These are phyloP conservation scores for Apoderus coryli DNA, from an alignment of 2,888 invertebrate genomes.

Conservation along the genomic window DNA sequence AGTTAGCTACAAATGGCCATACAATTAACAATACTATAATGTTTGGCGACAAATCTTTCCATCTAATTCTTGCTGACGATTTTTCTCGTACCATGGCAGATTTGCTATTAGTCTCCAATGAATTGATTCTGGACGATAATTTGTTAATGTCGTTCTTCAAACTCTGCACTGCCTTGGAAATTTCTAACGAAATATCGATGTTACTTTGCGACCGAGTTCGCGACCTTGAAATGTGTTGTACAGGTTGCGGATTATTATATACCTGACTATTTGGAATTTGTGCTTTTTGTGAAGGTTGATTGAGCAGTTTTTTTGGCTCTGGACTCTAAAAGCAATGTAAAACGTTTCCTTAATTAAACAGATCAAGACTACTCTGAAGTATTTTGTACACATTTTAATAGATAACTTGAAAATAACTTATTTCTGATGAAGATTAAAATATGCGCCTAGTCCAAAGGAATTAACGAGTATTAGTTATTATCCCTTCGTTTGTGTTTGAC, in stretches of 20 bases:
- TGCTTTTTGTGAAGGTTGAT: conserved; percentile 6
- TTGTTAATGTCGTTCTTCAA: conserved; percentile 36
- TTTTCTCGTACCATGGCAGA: conserved; percentile 15
- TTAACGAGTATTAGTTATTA: too few relatives aligned
- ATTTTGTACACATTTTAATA: too few relatives aligned
- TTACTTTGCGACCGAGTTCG: conserved; percentile 20
- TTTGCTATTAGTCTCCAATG: conserved; percentile 27
- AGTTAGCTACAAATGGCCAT: conserved; percentile 51
- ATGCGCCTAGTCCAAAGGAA: too few relatives aligned
- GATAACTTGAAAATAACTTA: too few relatives aligned
- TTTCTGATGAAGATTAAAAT: too few relatives aligned
- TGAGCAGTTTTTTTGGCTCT: conserved; percentile 18
- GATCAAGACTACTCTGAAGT: too few relatives aligned
- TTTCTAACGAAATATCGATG: conserved; percentile 35
- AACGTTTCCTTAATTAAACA: too few relatives aligned
- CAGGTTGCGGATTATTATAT: too few relatives aligned
- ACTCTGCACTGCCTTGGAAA: conserved; percentile 34
- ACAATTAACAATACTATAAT: conserved; percentile 43
- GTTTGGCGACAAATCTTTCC: conserved; percentile 27
- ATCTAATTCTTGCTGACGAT: conserved; percentile 17
- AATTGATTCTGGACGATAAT: conserved; percentile 32
- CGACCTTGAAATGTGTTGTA: conserved; percentile 23
- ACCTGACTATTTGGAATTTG: too few relatives aligned
- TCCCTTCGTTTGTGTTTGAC: too few relatives aligned
- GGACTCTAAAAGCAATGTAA: conserved; percentile 23